These are phyloP conservation scores for Gadus chalcogrammus DNA, from an alignment of 2,113 vertebrate genomes.

Conservation along the genomic window DNA sequence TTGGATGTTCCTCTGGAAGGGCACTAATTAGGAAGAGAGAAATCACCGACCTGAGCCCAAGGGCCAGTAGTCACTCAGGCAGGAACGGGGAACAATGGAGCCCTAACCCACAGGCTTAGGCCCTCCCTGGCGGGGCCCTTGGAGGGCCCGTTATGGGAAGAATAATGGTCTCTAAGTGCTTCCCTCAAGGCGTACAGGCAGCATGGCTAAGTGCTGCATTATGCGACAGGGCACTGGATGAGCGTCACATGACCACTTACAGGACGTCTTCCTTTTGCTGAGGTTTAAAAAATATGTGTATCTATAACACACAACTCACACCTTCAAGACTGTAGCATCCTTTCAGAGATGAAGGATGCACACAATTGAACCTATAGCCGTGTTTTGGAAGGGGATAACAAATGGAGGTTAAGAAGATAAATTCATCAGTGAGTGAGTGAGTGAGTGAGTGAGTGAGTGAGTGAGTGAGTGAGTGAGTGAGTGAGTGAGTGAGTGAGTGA, in stretches of 20 bases:
- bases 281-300: background rate
- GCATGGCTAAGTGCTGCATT: conserved; percentile 41
- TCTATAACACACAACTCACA: too few species aligned
- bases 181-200: conserved; percentile 31
- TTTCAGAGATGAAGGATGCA: too few species aligned
- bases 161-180: conserved; percentile 59
- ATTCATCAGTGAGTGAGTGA: too few species aligned
- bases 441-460: too few species aligned
- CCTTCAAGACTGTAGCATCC: too few species aligned
- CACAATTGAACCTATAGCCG: too few species aligned
- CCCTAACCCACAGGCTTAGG: background rate
- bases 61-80: conserved; percentile 24
- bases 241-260: conserved; percentile 10
- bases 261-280: background rate
- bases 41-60: conserved; percentile 15
- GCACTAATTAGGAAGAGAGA: conserved; percentile 27
- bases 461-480: too few species aligned
- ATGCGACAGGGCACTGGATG: conserved; percentile 36
- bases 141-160: conserved; percentile 40
- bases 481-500: too few species aligned
- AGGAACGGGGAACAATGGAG: conserved; percentile 27
- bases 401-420: too few species aligned
- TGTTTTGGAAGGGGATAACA: too few species aligned
- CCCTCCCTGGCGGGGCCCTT: conserved; percentile 20
- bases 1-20: conserved; percentile 17